Evolutionary conservation across 2,888 invertebrate genomes (phyloP).

Genomic region (Trachelus troglodyta): DNA sequence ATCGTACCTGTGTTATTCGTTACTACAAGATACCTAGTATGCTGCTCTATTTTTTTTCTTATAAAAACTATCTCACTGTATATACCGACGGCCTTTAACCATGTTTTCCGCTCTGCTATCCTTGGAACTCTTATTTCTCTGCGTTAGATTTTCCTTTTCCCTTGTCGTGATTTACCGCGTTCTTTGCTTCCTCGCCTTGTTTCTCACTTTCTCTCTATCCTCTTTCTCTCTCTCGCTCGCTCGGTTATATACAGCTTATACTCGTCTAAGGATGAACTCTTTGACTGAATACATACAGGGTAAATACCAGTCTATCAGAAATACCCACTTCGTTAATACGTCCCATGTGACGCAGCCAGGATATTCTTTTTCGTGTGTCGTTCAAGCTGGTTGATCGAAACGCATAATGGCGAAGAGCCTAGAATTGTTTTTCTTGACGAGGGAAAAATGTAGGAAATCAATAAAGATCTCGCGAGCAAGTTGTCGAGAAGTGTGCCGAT

Average conservation of each 20-base stretch:
- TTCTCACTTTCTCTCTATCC: constrained; percentile 13
- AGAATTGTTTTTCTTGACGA: neutral
- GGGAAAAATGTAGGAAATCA: constrained; percentile 23
- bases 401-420: neutral
- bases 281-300: neutral
- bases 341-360: neutral
- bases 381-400: neutral
- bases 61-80: neutral
- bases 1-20: neutral
- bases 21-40: neutral
- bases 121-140: neutral
- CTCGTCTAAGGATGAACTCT: neutral
- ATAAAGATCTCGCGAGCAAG: constrained; percentile 44
- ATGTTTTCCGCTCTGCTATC: neutral
- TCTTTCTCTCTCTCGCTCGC: no score
- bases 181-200: constrained; percentile 10
- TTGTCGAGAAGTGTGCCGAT: constrained; percentile 34
- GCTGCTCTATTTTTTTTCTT: neutral
- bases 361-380: neutral
- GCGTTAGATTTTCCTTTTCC: constrained; percentile 3
- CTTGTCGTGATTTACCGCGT: constrained; percentile 13
- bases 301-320: neutral
- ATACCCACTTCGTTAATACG: neutral
- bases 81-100: neutral
- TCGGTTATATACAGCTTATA: no score